A percentile compares a stretch with the other conserved stretches of the same genome.
These are phyloP conservation scores for Heteromurus nitidus DNA, from an alignment of 2,888 invertebrate species.

Conservation along the genomic window DNA sequence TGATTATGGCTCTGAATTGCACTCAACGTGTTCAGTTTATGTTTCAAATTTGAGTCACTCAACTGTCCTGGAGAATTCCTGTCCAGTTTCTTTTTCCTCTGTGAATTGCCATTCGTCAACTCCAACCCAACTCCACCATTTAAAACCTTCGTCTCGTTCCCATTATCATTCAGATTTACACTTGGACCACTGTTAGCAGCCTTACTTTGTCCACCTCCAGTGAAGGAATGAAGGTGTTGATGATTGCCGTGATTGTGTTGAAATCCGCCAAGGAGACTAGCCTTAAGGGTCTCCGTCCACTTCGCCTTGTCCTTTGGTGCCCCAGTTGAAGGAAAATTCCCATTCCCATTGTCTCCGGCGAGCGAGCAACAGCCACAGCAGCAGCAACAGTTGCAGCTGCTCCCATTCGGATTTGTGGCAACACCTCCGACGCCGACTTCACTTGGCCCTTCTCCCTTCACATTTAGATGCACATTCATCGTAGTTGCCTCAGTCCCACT, in stretches of 20 bases:
- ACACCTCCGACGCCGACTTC: not conserved
- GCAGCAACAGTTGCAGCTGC: slow-evolving; percentile 50
- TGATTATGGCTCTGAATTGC: slow-evolving; percentile 50
- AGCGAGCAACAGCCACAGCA: slow-evolving; percentile 40
- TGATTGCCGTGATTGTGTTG: slow-evolving; percentile 24
- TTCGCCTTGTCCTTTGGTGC: slow-evolving; percentile 44
- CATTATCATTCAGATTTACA: slow-evolving; percentile 17
- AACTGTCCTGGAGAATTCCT: slow-evolving; percentile 42
- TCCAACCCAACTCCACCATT: slow-evolving; percentile 15
- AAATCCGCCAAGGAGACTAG: slow-evolving; percentile 51
- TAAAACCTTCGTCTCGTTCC: no score
- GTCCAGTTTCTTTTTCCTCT: slow-evolving; percentile 61
- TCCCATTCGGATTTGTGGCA: not conserved
- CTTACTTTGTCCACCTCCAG: slow-evolving; percentile 16
- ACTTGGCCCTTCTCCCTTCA: slow-evolving; percentile 22
- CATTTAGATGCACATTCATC: slow-evolving; percentile 5
- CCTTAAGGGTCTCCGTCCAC: slow-evolving; percentile 49
- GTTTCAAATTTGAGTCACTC: slow-evolving; percentile 43
- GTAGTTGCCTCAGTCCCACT: slow-evolving; percentile 22
- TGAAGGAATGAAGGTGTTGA: slow-evolving; percentile 21
- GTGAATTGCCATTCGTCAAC: slow-evolving; percentile 21
- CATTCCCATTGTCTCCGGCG: slow-evolving; percentile 32
- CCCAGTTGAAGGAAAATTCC: slow-evolving; percentile 39
- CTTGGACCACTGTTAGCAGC: not conserved
- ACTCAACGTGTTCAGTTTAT: slow-evolving; percentile 45